phyloP scores from a whole-genome alignment of 2,888 invertebrate species.

The Trissoscelio sp. region DNA sequence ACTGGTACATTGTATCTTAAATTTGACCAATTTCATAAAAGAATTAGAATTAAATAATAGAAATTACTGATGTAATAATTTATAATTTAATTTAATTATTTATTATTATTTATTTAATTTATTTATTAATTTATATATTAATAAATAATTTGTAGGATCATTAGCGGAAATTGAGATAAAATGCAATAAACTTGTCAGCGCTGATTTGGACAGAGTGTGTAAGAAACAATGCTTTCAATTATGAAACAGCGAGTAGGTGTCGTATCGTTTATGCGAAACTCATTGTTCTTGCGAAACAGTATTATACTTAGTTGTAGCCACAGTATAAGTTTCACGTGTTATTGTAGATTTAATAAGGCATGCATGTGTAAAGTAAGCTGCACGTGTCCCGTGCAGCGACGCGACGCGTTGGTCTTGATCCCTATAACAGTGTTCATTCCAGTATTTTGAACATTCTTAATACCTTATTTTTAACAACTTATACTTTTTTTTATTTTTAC shows the following conservation, averaged over 20 bases:
- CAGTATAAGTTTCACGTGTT: constrained; percentile 41
- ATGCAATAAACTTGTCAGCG: too few species aligned
- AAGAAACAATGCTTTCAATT: constrained; percentile 50
- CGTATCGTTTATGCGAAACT: constrained; percentile 43
- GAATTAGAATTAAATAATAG: too few species aligned
- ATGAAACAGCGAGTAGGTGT: constrained; percentile 39
- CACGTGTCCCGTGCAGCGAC: constrained; percentile 54
- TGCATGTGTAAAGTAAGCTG: constrained; percentile 45
- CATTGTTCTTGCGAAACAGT: constrained; percentile 51
- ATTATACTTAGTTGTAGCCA: constrained; percentile 27
- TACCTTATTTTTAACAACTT: not conserved
- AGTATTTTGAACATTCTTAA: constrained; percentile 25
- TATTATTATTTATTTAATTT: too few species aligned
- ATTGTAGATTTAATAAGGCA: constrained; percentile 55
- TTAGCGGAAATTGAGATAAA: too few species aligned
- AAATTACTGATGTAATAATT: too few species aligned
- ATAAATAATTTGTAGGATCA: too few species aligned
- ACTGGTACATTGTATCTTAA: too few species aligned
- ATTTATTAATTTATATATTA: too few species aligned
- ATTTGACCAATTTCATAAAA: too few species aligned
- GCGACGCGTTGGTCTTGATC: constrained; percentile 54
- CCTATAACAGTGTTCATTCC: constrained; percentile 23
- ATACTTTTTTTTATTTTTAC: too few species aligned
- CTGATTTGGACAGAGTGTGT: not conserved
- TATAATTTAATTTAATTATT: too few species aligned